Conservation (phyloP, 2,797 vertebrate genomes). For the Rhincodon typus region DNA sequence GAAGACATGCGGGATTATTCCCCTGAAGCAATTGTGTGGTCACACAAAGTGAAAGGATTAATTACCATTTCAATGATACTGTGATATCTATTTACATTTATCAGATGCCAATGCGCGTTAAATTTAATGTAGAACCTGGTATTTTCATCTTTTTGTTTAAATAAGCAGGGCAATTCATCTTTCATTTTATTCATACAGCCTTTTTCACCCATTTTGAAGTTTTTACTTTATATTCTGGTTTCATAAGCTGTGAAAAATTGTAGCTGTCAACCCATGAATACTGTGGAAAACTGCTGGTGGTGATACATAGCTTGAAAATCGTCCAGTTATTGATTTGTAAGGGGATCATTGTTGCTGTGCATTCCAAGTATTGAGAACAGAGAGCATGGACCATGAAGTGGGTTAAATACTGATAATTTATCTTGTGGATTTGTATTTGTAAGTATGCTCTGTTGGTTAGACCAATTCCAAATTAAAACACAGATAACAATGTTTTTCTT, state of each 20-base stretch:
- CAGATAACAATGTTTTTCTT: neutral
- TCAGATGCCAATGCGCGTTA: neutral
- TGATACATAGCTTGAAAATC: neutral
- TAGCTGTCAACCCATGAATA: neutral
- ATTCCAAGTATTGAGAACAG: neutral
- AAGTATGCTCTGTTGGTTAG: neutral
- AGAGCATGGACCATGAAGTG: neutral
- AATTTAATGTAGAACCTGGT: neutral
- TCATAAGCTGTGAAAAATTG: neutral
- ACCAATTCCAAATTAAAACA: neutral
- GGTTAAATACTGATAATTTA: neutral
- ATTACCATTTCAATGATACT: neutral
- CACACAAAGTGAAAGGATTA: neutral
- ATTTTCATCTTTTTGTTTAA: neutral
- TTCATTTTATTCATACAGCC: neutral
- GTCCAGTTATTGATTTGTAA: neutral
- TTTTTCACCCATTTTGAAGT: neutral
- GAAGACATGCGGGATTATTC: neutral
- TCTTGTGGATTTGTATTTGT: neutral
- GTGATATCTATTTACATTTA: neutral
- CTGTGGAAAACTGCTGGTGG: neutral
- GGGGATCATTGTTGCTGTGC: neutral
- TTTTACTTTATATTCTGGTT: neutral
- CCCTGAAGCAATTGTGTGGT: neutral
- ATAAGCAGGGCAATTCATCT: neutral